Evolutionary conservation across 35 echinoderm and acorn worm species (phyloP), one percentile per base, ranked within the genome.

Genomic region (Anneissia japonica): DNA sequence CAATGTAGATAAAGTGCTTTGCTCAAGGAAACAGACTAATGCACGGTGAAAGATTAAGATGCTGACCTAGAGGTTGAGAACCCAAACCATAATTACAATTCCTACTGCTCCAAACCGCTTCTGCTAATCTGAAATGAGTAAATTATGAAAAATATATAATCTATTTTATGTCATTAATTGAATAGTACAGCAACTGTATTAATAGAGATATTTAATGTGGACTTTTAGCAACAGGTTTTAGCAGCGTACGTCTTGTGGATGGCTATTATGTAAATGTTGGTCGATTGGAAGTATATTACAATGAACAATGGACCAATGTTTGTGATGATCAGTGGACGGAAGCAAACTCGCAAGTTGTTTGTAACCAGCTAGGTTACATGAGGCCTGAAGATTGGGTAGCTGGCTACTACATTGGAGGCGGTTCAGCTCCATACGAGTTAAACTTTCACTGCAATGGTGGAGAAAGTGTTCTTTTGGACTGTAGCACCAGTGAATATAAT

Each of bases 281-380:
- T 38, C 84, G 84, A 3, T 39, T 86, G 19, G 84, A 77, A 39
- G 38, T 86, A 32, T 86, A 77, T 16, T 43, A 86, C 36, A 23
- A 45, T 77, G 74, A 38, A 28, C 6, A 75, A 30, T 86, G 84
- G 84, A 73, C 33, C 9, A 37, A 31, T 9, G 23, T 86, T 31
- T 86, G 84, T 37, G 41, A 86, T 41, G 73, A 76, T 77, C 31
- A 37, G 4, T 86, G 32, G 32, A 75, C 72, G 11, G 0, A 28
- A 30, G 30, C 12, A 7, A 75, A 86, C 19, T 51, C 74, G 3
- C 34, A 77, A 32, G 84, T 86, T 11, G 84, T 77, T 5, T 86
- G 84, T 38, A 74, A 38, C 1, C 84, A 86, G 73, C 72, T 86
- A 34, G 84, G 84, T 12, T 86, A 38, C 30, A 26, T 31, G 3